Base-by-base conservation (phyloP, 2,797 vertebrate genomes). In the Sebastes paucispinis region DNA sequence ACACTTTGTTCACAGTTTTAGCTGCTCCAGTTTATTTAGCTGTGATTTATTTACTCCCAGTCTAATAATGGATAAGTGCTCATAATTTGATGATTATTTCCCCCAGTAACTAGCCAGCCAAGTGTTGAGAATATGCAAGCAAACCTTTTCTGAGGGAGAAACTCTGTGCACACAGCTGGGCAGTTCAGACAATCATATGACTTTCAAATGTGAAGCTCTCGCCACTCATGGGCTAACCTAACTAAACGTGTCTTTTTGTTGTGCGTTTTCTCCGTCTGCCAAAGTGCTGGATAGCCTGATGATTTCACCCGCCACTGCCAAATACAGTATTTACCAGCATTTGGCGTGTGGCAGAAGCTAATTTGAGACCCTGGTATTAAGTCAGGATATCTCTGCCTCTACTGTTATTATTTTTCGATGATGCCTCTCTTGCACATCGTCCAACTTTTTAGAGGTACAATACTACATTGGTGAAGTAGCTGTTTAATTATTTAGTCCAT, bases 31-130 rank as follows among this genome's bases (percentile, higher is more conserved):
- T 76, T 77, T 57, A 9, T 20, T 43, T 14, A 25, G 63, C 69
- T 75, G 39, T 75, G 75, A 79, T 81, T 70, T 73, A 77, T 78
- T 67, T 50, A 24, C 36, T 43, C 32, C 18, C 54, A 32, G 54
- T 54, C 34, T 78, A 70, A 89, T 83, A 80, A 83, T 69, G 55
- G 70, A 80, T 78, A 81, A 85, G 68, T 73, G 60, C 39, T 77
- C 69, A 68, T 83, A 66, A 85, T 85, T 63, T 60, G 55, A 70
- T 43, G 39, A 69, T 80, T 77, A 71, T 57, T 67, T 76, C 55
- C 20, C 59, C 54, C 27, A 60, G 52, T 71, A 62, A 55, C 43
- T 47, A 22, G 18, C 58, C 24, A 62, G 34, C 63, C 25, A 69
- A 69, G 27, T 76, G 71, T 54, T 75, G 39, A 55, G 29, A 68